Percentiles rank a stretch among this genome's conserved stretches.
Evolutionary conservation across 2,797 vertebrate species (phyloP).

Genomic region (Acanthurus leucopareius): DNA sequence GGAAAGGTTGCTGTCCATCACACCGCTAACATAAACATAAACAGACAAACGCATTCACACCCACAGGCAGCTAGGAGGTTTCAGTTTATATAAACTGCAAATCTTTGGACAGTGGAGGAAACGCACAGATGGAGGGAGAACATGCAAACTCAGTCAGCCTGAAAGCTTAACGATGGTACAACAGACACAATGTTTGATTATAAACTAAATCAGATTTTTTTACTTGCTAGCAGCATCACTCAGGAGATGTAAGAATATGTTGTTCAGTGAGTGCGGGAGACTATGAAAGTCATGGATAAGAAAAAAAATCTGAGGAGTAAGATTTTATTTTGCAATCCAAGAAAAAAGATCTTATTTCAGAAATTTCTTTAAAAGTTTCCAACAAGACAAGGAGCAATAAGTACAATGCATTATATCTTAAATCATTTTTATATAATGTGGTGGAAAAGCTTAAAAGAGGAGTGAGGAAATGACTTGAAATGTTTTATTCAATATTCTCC

Average conservation of each 20-base stretch:
- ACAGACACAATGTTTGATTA: not conserved
- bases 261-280: no score
- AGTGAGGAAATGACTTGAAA: not conserved
- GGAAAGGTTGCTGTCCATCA: not conserved
- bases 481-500: not conserved
- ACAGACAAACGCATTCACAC: constrained; percentile 11
- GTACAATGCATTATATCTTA: no score
- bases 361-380: not conserved
- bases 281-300: no score
- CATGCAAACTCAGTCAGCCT: not conserved
- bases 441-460: not conserved
- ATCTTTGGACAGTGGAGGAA: not conserved
- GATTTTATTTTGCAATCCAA: no score
- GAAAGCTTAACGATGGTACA: no score
- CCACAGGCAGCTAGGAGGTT: not conserved
- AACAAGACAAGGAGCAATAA: no score
- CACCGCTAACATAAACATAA: constrained; percentile 1
- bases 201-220: no score
- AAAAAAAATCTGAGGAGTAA: no score
- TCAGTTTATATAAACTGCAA: not conserved
- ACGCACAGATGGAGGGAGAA: not conserved
- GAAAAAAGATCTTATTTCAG: no score
- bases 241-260: no score
- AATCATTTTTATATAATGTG: not conserved
- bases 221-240: no score